Evolutionary conservation across 2,888 invertebrate genomes (phyloP).

Genomic region (Napeogenes sylphis): DNA sequence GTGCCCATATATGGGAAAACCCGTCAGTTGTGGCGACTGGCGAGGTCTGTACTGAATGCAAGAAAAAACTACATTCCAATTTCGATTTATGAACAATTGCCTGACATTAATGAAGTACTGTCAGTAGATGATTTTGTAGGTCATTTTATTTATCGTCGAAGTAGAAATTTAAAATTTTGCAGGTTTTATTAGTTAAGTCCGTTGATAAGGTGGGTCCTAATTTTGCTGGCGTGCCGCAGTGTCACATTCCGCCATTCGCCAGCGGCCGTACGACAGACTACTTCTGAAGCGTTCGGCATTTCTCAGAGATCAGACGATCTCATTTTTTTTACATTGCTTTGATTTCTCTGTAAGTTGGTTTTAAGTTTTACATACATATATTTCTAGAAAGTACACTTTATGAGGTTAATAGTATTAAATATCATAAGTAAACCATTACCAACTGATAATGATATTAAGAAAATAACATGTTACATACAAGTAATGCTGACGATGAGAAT

Average conservation of each 20-base stretch:
- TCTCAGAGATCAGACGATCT: constrained; percentile 62
- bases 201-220: constrained; percentile 59
- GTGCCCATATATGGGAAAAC: constrained; percentile 91
- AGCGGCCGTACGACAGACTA: constrained; percentile 51
- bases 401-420: neutral
- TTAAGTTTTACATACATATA: neutral
- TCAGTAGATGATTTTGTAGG: constrained; percentile 41
- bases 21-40: constrained; percentile 77
- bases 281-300: constrained; percentile 60
- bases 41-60: constrained; percentile 47
- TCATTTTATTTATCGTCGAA: constrained; percentile 44
- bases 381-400: constrained; percentile 3
- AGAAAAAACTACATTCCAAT: constrained; percentile 52
- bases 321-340: constrained; percentile 44
- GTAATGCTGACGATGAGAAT: too few species aligned
- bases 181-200: constrained; percentile 57
- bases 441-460: neutral
- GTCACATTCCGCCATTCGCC: constrained; percentile 50
- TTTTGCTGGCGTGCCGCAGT: constrained; percentile 53
- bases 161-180: constrained; percentile 45
- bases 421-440: neutral
- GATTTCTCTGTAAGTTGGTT: constrained; percentile 31
- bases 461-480: too few species aligned
- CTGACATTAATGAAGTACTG: constrained; percentile 43
- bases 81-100: constrained; percentile 52